Conservation (phyloP, 2,113 vertebrate species). For the Scortum barcoo region DNA sequence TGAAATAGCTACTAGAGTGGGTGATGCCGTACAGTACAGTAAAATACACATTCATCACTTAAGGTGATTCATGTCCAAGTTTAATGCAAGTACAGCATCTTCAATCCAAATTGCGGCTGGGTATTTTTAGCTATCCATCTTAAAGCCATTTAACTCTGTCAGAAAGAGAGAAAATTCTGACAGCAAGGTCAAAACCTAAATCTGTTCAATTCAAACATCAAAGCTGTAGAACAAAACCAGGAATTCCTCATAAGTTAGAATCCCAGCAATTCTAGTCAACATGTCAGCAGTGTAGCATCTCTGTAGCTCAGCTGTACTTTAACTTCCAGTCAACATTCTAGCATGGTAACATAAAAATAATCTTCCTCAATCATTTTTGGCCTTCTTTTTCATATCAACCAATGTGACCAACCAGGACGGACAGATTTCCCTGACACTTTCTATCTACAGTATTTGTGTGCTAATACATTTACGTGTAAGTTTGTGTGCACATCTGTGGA, state of each 20-base stretch:
- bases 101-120: neutral
- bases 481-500: conserved; percentile 28
- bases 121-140: neutral
- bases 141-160: neutral
- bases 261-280: too few species aligned
- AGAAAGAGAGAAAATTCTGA: neutral
- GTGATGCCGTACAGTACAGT: conserved; percentile 9
- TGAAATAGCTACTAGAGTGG: conserved; percentile 18
- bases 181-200: neutral
- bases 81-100: conserved; percentile 3
- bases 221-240: conserved; percentile 8
- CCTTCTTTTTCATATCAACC: conserved; percentile 17
- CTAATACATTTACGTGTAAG: neutral
- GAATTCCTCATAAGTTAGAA: neutral
- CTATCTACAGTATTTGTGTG: conserved; percentile 12
- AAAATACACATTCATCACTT: conserved; percentile 24
- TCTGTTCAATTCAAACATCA: neutral
- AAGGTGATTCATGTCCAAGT: conserved; percentile 26
- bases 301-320: neutral
- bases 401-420: neutral
- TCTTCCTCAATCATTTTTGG: neutral
- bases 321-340: neutral
- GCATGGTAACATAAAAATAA: neutral
- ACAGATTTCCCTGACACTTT: conserved; percentile 22
- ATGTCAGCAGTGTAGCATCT: neutral